Evolutionary conservation across 1,140 invertebrate genomes (phyloP).

Genomic region (Scaptodrosophila lebanonensis): DNA sequence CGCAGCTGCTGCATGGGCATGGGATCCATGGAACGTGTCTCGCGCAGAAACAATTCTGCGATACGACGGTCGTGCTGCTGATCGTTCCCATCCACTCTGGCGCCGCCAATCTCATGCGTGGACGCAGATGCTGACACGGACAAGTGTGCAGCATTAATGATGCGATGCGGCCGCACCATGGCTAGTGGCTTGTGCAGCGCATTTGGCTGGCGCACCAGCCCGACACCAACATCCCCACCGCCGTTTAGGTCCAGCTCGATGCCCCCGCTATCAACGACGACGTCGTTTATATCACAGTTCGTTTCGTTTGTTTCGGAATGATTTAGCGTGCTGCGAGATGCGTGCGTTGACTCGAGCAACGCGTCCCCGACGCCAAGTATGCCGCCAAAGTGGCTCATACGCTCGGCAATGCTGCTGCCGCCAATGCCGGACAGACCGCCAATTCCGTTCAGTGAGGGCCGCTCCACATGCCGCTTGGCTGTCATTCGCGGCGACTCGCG

Average conservation of each 20-base stretch:
- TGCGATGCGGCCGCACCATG: constrained; percentile 73
- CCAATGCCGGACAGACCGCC: constrained; percentile 30
- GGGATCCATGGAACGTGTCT: constrained; percentile 69
- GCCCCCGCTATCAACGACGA: constrained; percentile 34
- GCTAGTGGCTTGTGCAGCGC: constrained; percentile 70
- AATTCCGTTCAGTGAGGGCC: constrained; percentile 57
- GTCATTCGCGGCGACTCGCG: constrained; percentile 69
- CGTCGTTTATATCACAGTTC: constrained; percentile 75
- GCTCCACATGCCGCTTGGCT: constrained; percentile 43
- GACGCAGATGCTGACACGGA: constrained; percentile 22
- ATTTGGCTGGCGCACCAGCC: constrained; percentile 57
- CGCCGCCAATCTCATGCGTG: constrained; percentile 23
- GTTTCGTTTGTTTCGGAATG: constrained; percentile 76
- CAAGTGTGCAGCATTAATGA: constrained; percentile 57
- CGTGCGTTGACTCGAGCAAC: constrained; percentile 49
- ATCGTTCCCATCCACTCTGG: constrained; percentile 21
- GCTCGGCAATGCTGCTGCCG: constrained; percentile 29
- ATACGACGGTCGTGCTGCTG: constrained; percentile 20
- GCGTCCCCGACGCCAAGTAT: constrained; percentile 38
- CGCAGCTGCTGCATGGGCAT: constrained; percentile 68
- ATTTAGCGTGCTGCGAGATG: constrained; percentile 74
- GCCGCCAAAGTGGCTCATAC: constrained; percentile 1
- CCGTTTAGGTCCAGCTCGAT: constrained; percentile 25
- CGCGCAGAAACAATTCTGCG: constrained; percentile 52
- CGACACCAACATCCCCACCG: constrained; percentile 20